Percentiles rank a stretch among this genome's conserved stretches.
Evolutionary conservation across 2,113 vertebrate species (phyloP).

Genomic region (Orientallactaga bullata): DNA sequence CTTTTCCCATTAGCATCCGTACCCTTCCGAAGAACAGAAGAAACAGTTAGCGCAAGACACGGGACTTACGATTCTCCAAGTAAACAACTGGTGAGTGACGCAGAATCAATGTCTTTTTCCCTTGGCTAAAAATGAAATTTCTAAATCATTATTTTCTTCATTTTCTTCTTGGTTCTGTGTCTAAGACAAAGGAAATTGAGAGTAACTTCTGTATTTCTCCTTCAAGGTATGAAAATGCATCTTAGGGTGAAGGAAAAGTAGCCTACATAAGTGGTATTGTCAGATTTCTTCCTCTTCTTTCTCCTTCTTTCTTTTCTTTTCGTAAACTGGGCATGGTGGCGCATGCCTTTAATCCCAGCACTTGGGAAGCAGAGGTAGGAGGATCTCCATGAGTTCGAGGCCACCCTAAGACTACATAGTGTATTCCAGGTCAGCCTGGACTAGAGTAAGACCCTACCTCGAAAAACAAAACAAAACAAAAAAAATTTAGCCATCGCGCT

Average conservation of each 20-base stretch:
- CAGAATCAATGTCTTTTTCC: constrained; percentile 87
- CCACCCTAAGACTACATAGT: too few relatives aligned
- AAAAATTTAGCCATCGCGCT: too few relatives aligned
- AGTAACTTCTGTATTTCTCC: constrained; percentile 76
- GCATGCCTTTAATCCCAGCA: too few relatives aligned
- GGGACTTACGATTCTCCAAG: constrained; percentile 99
- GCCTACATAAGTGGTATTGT: constrained; percentile 76
- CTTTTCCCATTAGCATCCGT: constrained; percentile 95
- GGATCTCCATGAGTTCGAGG: too few relatives aligned
- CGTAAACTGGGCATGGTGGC: too few relatives aligned
- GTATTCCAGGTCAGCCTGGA: too few relatives aligned
- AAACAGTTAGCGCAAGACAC: constrained; percentile 99
- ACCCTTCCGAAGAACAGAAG: constrained; percentile 99
- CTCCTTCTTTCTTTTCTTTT: not conserved
- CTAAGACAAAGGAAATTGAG: constrained; percentile 78
- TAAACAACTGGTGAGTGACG: constrained; percentile 99
- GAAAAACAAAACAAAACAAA: too few relatives aligned
- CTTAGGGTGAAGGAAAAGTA: constrained; percentile 75
- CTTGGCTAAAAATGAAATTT: constrained; percentile 79
- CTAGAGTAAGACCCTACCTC: too few relatives aligned
- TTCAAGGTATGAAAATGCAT: constrained; percentile 75
- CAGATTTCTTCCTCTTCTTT: constrained; percentile 52
- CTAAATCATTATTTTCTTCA: rapidly evolving
- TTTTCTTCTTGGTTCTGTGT: constrained; percentile 72
- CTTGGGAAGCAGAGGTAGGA: too few relatives aligned